These are phyloP conservation scores for Cordilura impudica DNA, from an alignment of 2,888 invertebrate species.

Conservation along the genomic window DNA sequence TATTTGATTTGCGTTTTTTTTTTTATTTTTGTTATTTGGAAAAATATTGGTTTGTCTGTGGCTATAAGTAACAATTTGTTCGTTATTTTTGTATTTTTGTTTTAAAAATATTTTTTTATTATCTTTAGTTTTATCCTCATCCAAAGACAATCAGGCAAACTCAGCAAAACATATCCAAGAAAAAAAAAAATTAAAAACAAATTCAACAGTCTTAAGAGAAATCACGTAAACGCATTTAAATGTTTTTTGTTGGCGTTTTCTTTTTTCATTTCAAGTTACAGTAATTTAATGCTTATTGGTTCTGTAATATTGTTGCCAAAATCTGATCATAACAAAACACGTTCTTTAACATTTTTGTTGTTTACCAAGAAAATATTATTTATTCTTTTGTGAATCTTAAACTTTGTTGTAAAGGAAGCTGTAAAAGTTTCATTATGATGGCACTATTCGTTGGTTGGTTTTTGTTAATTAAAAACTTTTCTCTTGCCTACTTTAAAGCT, in stretches of 20 bases:
- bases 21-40: neutral
- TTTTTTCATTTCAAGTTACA: neutral
- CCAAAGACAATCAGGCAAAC: neutral
- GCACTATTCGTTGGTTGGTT: neutral
- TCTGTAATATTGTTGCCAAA: neutral
- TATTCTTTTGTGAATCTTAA: neutral
- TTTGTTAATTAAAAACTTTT: conserved; percentile 48
- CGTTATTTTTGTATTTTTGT: neutral
- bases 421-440: neutral
- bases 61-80: neutral
- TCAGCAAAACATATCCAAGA: neutral
- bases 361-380: neutral
- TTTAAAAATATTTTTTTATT: neutral
- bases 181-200: neutral
- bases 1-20: neutral
- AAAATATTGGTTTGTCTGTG: neutral
- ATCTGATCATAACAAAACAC: neutral
- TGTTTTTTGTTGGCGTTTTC: neutral
- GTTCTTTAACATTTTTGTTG: neutral
- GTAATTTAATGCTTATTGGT: conserved; percentile 10
- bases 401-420: neutral
- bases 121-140: neutral
- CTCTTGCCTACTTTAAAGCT: conserved; percentile 46
- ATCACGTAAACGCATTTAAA: conserved; percentile 26
- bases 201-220: neutral